Evolutionary conservation across 2,888 invertebrate species (phyloP).

Genomic region (Trachelus stipa): DNA sequence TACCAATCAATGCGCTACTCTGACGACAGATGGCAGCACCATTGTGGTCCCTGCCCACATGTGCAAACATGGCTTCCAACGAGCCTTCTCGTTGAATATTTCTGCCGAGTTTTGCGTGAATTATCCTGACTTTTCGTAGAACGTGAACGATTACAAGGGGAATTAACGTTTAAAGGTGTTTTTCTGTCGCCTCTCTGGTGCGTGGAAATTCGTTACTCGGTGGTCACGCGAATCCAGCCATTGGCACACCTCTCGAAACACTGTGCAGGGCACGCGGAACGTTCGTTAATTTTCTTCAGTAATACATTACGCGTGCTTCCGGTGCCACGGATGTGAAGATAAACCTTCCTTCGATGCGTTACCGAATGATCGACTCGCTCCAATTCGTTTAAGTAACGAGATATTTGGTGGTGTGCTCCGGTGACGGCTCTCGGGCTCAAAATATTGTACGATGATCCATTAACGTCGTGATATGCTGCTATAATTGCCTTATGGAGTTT

Average conservation of each 20-base stretch:
- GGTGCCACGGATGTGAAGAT: background rate
- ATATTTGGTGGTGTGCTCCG: background rate
- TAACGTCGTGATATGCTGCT: background rate
- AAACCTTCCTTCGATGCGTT: background rate
- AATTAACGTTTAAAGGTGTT: background rate
- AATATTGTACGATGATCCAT: background rate
- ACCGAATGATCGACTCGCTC: background rate
- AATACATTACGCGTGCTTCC: slow-evolving; percentile 14
- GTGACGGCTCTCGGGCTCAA: background rate
- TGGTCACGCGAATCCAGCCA: background rate
- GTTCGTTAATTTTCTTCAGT: slow-evolving; percentile 3
- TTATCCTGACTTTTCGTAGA: background rate
- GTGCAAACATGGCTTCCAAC: slow-evolving; percentile 57
- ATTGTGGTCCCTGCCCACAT: slow-evolving; percentile 55
- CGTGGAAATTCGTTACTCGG: background rate
- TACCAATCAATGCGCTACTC: slow-evolving; percentile 27
- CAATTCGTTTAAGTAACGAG: background rate
- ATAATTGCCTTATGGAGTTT: background rate
- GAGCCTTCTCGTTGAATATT: slow-evolving; percentile 6
- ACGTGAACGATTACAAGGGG: background rate
- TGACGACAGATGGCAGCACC: slow-evolving; percentile 51
- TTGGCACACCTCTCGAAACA: background rate
- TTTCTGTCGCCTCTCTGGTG: background rate
- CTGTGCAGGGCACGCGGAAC: slow-evolving; percentile 7
- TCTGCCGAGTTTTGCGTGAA: background rate